Evolutionary conservation across 2,113 vertebrate species (phyloP).

Genomic region (Oreochromis aureus): DNA sequence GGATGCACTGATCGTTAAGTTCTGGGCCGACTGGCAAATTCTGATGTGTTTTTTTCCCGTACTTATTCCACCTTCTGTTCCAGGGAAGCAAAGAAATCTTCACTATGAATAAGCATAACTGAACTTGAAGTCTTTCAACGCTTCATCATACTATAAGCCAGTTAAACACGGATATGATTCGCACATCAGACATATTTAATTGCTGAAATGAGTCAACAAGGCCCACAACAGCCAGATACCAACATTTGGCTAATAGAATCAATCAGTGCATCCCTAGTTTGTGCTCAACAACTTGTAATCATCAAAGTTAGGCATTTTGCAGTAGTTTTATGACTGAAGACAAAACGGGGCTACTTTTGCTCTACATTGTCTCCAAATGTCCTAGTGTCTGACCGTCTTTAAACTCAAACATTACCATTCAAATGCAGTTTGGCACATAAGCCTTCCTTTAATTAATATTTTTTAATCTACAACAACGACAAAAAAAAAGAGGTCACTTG

Average conservation of each 20-base stretch:
- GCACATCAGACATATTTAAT: background rate
- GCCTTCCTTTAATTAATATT: background rate
- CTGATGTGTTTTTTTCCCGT: background rate
- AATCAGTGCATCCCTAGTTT: background rate
- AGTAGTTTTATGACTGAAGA: background rate
- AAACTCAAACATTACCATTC: background rate
- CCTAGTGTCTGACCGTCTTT: background rate
- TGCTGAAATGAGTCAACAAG: background rate
- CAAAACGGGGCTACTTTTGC: background rate
- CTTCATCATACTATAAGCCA: background rate
- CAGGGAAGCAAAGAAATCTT: background rate
- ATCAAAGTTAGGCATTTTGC: background rate
- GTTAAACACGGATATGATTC: background rate
- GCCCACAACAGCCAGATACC: background rate
- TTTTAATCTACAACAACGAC: background rate
- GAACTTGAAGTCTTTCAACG: background rate
- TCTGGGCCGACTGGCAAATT: background rate
- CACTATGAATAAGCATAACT: background rate
- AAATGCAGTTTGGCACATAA: constrained; percentile 24
- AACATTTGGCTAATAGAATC: background rate
- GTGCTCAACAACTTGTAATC: background rate
- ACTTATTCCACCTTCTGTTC: background rate
- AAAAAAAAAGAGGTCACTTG: background rate
- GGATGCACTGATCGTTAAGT: background rate
- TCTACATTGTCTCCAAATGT: background rate